Evolutionary conservation across 1,140 invertebrate species (phyloP), one percentile per base, ranked within the genome.

Genomic region (Formica selysi): DNA sequence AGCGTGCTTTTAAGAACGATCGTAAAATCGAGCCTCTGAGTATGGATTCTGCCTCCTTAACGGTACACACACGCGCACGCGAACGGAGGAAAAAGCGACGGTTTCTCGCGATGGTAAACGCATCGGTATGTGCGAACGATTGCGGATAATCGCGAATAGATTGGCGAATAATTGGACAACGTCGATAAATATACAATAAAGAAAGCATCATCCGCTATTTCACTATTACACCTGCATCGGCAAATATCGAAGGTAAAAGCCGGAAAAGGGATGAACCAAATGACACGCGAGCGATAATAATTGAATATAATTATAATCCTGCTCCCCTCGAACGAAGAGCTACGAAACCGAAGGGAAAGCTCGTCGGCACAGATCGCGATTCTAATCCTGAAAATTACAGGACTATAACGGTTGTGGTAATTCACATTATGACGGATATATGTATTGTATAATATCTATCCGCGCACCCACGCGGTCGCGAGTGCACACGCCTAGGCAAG

Each of bases 321-420:
- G 36, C 19, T 32, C 11, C 11, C 11, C 11, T 13, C 1, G 6
- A 8, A 19, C 11, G 7, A 13, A 8, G 16, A 2, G 29, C 22
- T 2, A 57, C 59, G 70, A 67, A 67, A 70, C 73, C 61, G 61
- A 29, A 36, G 11, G 67, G 38, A 64, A 13, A 41, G 26, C 38
- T 7, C 26, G 29, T 41, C 73, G 76, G 26, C 13, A 26, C 16
- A 32, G 22, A 8, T 61, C 71, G 32, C 67, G 61, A 78, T 51
- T 83, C 62, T 61, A 64, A 76, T 76, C 29, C 62, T 6, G 38
- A 70, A 76, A 90, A 76, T 74, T 79, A 76, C 41, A 61, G 51
- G 76, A 54, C 76, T 59, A 41, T 38, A 83, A 88, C 10, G 70
- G 16, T 22, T 26, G 1, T 6, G 36, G 38, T 44, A 22, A 79